Evolutionary conservation across 2,888 invertebrate species (phyloP).

Genomic region (Rhagophthalmus giganteus): DNA sequence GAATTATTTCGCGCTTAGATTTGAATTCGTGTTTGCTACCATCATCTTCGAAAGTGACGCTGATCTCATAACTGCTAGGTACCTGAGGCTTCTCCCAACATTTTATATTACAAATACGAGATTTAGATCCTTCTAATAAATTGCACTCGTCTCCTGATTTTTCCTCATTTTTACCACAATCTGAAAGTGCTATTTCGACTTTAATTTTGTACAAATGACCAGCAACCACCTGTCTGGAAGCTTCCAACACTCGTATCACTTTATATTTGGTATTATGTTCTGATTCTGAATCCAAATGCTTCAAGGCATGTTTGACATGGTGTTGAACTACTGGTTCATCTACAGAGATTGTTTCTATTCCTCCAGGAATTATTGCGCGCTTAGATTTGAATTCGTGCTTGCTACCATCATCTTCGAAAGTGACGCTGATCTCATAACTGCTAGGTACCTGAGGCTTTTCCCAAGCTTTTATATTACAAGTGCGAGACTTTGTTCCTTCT

Average conservation of each 20-base stretch:
- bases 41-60: too few species aligned
- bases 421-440: constrained; percentile 52
- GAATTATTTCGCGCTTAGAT: too few species aligned
- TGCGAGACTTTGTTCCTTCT: constrained; percentile 41
- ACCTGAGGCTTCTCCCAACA: constrained; percentile 66
- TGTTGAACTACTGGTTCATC: too few species aligned
- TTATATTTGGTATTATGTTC: constrained; percentile 32
- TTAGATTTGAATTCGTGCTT: too few species aligned
- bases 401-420: constrained; percentile 46
- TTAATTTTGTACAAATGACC: constrained; percentile 63
- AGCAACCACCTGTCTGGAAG: constrained; percentile 59
- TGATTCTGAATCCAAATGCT: constrained; percentile 37
- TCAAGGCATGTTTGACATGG: too few species aligned
- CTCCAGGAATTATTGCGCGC: too few species aligned
- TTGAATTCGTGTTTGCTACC: too few species aligned
- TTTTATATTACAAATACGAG: constrained; percentile 54
- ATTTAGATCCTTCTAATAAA: constrained; percentile 41
- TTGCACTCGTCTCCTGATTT: constrained; percentile 38
- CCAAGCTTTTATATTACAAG: constrained; percentile 60
- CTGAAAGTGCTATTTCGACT: constrained; percentile 61
- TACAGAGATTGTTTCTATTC: too few species aligned
- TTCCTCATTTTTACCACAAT: constrained; percentile 53
- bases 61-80: too few species aligned
- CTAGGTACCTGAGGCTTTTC: constrained; percentile 61
- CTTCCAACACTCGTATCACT: constrained; percentile 54